A percentile compares a stretch with the other conserved stretches of the same genome.
Conservation (phyloP, 2,888 invertebrate genomes). For the Heliconius charithonia region DNA sequence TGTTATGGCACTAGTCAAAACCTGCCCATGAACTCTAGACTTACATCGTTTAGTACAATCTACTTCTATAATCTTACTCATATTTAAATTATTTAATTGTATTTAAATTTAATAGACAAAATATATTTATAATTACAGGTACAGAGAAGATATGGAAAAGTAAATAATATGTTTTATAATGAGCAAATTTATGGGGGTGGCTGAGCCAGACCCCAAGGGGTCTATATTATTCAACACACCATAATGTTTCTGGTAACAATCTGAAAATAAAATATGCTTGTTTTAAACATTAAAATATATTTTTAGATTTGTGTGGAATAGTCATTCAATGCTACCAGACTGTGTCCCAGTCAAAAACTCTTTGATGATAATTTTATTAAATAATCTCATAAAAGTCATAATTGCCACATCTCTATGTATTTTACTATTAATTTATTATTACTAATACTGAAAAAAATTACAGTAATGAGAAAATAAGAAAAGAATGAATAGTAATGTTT, state of each 20-base stretch:
- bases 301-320: background rate
- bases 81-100: slow-evolving; percentile 50
- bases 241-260: slow-evolving; percentile 64
- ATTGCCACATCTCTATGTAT: too few species aligned
- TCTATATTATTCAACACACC: slow-evolving; percentile 65
- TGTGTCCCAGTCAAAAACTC: background rate
- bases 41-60: slow-evolving; percentile 85
- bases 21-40: slow-evolving; percentile 83
- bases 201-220: slow-evolving; percentile 63
- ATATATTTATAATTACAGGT: slow-evolving; percentile 44
- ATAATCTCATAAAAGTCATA: too few species aligned
- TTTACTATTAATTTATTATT: too few species aligned
- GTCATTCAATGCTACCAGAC: background rate
- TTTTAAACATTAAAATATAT: slow-evolving; percentile 39
- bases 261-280: slow-evolving; percentile 58
- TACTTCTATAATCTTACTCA: slow-evolving; percentile 74
- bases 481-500: too few species aligned
- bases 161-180: slow-evolving; percentile 32
- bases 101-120: slow-evolving; percentile 2
- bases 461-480: too few species aligned
- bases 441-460: too few species aligned
- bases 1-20: slow-evolving; percentile 86
- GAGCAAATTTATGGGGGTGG: slow-evolving; percentile 45
- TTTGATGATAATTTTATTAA: too few species aligned
- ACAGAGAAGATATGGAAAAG: slow-evolving; percentile 46